These are phyloP conservation scores for Quiscalus mexicanus DNA, from an alignment of 2,113 vertebrate species.

Conservation along the genomic window DNA sequence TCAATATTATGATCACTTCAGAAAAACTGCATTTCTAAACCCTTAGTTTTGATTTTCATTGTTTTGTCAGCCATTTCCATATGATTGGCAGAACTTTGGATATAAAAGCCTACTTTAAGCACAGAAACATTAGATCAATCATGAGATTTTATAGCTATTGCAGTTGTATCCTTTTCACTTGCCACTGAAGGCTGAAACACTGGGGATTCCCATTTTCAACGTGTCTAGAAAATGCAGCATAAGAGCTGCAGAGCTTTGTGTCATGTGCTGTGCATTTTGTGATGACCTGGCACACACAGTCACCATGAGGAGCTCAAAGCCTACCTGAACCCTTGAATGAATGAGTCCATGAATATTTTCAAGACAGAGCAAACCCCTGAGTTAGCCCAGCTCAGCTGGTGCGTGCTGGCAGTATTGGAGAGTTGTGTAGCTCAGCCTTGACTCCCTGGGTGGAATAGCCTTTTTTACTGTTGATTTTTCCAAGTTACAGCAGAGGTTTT, in stretches of 20 bases:
- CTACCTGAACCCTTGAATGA: not conserved
- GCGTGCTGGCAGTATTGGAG: not conserved
- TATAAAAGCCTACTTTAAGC: not conserved
- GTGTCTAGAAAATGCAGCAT: not conserved
- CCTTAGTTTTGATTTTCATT: not conserved
- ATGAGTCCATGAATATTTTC: not conserved
- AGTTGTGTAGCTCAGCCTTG: fast-evolving
- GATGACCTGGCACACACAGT: not conserved
- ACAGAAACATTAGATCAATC: not conserved
- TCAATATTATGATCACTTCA: not conserved
- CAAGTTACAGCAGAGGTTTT: not conserved
- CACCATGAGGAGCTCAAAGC: fast-evolving
- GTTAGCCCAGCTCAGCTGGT: fast-evolving
- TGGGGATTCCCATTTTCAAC: not conserved
- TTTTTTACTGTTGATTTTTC: not conserved
- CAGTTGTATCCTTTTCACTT: not conserved
- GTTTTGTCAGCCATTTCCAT: slow-evolving; percentile 27
- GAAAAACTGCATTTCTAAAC: not conserved
- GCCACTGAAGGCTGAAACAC: not conserved
- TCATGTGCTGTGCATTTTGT: not conserved
- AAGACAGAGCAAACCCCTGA: too few relatives aligned
- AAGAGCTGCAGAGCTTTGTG: too few relatives aligned
- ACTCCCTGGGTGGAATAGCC: not conserved
- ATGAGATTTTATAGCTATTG: not conserved
- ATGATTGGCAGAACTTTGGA: slow-evolving; percentile 48